phyloP scores from a whole-genome alignment of 2,888 invertebrate genomes.

The Cataglyphis cursor region DNA sequence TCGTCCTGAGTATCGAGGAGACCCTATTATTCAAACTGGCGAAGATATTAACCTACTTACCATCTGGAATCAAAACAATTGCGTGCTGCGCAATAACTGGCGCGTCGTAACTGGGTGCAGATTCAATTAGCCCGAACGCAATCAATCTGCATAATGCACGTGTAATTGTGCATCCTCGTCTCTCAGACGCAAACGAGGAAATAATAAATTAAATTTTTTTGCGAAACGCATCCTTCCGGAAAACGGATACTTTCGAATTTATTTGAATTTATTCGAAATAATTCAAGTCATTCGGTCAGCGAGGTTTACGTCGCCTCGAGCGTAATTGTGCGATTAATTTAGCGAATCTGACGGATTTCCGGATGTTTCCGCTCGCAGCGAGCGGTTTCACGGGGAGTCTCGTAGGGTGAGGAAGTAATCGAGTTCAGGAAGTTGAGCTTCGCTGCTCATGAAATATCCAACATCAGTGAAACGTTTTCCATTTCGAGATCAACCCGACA shows the following conservation, averaged over 20 bases:
- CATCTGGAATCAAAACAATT: slow-evolving; percentile 45
- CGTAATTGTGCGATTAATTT: slow-evolving; percentile 43
- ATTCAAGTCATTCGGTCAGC: background rate
- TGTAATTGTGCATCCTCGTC: slow-evolving; percentile 9
- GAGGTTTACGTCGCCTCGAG: slow-evolving; percentile 5
- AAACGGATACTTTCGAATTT: background rate
- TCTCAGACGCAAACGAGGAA: background rate
- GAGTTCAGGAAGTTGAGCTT: slow-evolving; percentile 50
- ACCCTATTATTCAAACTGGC: slow-evolving; percentile 37
- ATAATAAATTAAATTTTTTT: background rate
- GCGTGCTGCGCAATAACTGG: slow-evolving; percentile 16
- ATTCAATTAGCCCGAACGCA: slow-evolving; percentile 24
- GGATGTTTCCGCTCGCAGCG: slow-evolving; percentile 13
- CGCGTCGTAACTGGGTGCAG: slow-evolving; percentile 3
- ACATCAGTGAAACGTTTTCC: slow-evolving; percentile 9
- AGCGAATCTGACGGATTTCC: slow-evolving; percentile 4
- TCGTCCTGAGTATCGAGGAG: slow-evolving; percentile 19
- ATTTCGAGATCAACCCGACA: slow-evolving; percentile 20
- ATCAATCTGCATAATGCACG: slow-evolving; percentile 34
- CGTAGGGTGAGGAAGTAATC: slow-evolving; percentile 13
- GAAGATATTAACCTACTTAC: slow-evolving; percentile 34
- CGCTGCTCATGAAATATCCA: slow-evolving; percentile 44
- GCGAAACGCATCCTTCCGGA: background rate
- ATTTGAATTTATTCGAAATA: background rate
- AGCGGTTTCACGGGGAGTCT: slow-evolving; percentile 18